Percentiles rank a stretch among this genome's conserved stretches.
phyloP scores from a whole-genome alignment of 2,888 invertebrate genomes.

The Tryphoninae sp. region DNA sequence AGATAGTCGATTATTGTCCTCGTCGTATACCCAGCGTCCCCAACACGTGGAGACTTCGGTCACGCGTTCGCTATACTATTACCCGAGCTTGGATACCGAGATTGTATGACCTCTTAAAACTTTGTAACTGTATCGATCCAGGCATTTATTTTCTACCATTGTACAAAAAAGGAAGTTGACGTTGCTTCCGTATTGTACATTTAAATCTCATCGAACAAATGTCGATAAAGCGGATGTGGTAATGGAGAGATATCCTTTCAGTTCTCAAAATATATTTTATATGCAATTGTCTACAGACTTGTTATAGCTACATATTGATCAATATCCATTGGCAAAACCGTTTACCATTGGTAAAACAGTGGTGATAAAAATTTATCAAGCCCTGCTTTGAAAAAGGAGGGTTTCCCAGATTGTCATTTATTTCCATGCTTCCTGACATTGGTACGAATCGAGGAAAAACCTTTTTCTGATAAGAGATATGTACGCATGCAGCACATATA shows the following conservation, averaged over 20 bases:
- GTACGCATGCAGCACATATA: not conserved
- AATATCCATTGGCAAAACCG: not conserved
- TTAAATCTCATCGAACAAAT: not conserved
- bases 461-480: not conserved
- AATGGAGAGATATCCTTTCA: no score
- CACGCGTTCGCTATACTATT: not conserved
- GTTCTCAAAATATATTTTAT: no score
- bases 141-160: no score
- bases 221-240: not conserved
- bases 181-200: no score
- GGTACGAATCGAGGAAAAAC: not conserved
- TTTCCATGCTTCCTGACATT: slow-evolving; percentile 1
- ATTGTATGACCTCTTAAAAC: slow-evolving; percentile 6
- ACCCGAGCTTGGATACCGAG: not conserved
- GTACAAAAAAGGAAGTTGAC: no score
- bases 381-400: not conserved
- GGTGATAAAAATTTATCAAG: not conserved
- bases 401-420: not conserved
- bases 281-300: no score
- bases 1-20: slow-evolving; percentile 5
- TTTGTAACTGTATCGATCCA: not conserved
- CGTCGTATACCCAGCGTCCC: not conserved
- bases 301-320: no score
- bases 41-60: not conserved
- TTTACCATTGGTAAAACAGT: not conserved